Base-by-base conservation (phyloP, 2,888 invertebrate genomes). In the Drosophila robusta region DNA sequence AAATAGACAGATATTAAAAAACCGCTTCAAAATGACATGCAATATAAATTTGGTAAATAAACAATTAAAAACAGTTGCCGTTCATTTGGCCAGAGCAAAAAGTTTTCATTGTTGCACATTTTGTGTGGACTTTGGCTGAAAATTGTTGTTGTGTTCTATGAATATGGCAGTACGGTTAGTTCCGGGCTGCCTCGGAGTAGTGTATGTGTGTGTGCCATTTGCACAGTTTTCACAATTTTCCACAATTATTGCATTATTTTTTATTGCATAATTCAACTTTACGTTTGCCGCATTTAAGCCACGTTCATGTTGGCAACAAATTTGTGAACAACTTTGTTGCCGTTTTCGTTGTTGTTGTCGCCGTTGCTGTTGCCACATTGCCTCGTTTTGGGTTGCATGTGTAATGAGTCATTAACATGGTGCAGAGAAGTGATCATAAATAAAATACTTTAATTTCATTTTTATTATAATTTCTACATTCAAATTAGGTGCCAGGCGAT, bases 371-470 rank as follows among this genome's bases (percentile, higher is more conserved):
- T 56, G 63, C 61, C 16, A 66, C 54, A 29, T 67, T 32, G 68
- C 68, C 64, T 68, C 67, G 63, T 76, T 87, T 62, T 65, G 68
- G 69, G 79, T 83, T 85, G 83, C 83, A 83, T 83, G 89, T 83
- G 88, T 81, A 87, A 89, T 81, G 86, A 87, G 79, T 89, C 88
- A 89, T 89, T 83, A 83, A 89, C 88, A 72, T 67, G 82, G 68
- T 85, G 79, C 86, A 75, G 80, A 45, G 45, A 56, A 74, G 49
- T 70, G 46, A 16, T 39, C 22, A 76, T 66, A 58, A 57, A 75
- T 42, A 49, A 69, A 74, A 58, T 58, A 54, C 36, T 70, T 63
- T 65, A 70, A 75, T 76, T 58, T 52, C 29, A 57, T 58, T 74
- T 29, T 78, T 46, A 58, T 50, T 73, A 51, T 58, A 55, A 60